Base-by-base conservation (phyloP, 2,797 vertebrate genomes). In the Vultur gryphus region DNA sequence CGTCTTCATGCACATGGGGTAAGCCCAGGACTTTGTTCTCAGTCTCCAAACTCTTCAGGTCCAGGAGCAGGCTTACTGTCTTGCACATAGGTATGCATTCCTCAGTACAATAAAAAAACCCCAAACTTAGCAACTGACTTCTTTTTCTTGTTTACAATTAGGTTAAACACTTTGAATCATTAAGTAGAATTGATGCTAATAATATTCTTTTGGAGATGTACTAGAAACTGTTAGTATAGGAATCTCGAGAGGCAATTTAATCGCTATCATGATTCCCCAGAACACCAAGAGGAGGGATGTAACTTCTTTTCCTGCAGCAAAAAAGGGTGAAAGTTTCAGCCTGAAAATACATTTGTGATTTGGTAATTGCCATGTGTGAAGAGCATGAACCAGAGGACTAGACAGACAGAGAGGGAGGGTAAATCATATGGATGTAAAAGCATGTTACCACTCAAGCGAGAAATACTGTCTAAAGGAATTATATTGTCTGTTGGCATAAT, bases 171-270 rank as follows among this genome's bases (percentile, higher is more conserved):
- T 59, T 52, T 28, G 28, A 77, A 66, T 67, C 70, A 49, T 59
- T 55, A 88, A 48, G 23, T 52, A 83, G 61, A 61, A 43, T 11
- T 26, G 49, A 55, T 37, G 52, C 15, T 75, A 65, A 64, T 29
- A 64, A 77, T 43, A 72, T 24, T 85, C 33, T 77, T 78, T 67
- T 62, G 61, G 19, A 83, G 41, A 61, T 78, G 43, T 35, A 37
- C 58, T 78, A 83, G 41, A 75, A 90, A 54, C 28, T 61, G 51
- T 37, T 62, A 54, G 39, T 15, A 55, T 33, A 72, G 51, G 44
- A 94, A 78, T 37, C 76, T 85, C 28, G 20, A 88, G 49, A 77
- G 67, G 49, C 48, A 66, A 54, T 88, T 95, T 78, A 89, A 86
- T 67, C 3, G 0, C n/a, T 62, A 17, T 31, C 21, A 10, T 5